A percentile compares a stretch with the other conserved stretches of the same genome.
Evolutionary conservation across 2,797 vertebrate species (phyloP).

Genomic region (Columba guinea): DNA sequence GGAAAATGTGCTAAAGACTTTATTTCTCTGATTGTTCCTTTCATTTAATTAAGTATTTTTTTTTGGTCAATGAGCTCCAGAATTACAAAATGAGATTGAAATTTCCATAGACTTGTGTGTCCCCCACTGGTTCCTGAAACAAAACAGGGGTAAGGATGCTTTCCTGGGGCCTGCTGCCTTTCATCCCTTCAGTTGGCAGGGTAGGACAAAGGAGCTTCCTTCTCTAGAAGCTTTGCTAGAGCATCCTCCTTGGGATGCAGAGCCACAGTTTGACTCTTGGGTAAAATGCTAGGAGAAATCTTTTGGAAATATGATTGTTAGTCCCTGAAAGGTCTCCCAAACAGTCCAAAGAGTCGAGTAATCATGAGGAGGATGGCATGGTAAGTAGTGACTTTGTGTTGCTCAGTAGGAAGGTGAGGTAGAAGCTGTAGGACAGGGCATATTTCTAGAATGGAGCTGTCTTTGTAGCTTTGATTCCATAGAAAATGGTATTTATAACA

Average conservation of each 20-base stretch:
- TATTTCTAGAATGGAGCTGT: neutral
- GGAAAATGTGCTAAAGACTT: neutral
- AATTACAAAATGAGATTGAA: neutral
- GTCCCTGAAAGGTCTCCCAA: neutral
- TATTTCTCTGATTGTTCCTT: neutral
- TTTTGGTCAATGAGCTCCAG: neutral
- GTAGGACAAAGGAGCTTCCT: neutral
- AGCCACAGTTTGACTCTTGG: neutral
- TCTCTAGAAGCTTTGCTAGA: neutral
- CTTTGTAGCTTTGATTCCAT: neutral
- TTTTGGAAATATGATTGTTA: neutral
- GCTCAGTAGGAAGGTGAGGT: neutral
- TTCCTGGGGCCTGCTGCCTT: neutral
- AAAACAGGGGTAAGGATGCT: neutral
- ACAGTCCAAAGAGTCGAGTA: neutral
- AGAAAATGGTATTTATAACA: neutral
- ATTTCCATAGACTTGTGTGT: neutral
- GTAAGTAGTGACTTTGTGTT: neutral
- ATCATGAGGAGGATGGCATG: neutral
- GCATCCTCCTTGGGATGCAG: accelerated
- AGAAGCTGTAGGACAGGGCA: neutral
- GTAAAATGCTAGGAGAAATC: neutral
- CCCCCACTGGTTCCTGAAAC: neutral
- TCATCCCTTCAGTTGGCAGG: neutral
- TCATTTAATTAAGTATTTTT: neutral